These are phyloP conservation scores for Dromas ardeola DNA, from an alignment of 2,113 vertebrate genomes.

Conservation along the genomic window DNA sequence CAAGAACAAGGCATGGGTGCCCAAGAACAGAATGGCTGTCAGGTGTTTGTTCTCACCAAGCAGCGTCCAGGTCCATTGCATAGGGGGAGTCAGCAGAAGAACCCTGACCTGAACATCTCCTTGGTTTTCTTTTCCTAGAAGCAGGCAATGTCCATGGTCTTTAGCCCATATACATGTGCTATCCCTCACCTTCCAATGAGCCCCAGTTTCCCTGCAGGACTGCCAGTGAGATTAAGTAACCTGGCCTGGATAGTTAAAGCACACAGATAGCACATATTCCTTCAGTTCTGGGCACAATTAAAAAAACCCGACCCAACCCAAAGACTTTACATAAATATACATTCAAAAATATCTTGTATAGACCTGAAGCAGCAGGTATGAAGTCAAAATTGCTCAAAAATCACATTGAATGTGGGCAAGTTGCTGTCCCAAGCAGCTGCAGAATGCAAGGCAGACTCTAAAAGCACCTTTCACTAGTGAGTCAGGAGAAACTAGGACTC, in stretches of 20 bases:
- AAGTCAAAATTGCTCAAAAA: neutral
- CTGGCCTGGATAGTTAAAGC: neutral
- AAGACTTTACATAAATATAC: neutral
- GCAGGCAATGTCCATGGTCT: neutral
- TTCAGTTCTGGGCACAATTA: neutral
- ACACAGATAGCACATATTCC: neutral
- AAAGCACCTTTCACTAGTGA: neutral
- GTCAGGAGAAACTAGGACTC: neutral
- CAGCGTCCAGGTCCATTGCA: too few species aligned
- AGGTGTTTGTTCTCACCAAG: rapidly evolving
- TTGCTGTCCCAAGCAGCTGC: neutral
- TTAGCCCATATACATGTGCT: neutral
- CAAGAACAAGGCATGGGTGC: rapidly evolving
- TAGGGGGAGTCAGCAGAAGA: neutral
- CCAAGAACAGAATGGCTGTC: neutral
- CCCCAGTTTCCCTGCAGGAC: neutral
- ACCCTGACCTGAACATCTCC: neutral
- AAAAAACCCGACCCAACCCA: neutral
- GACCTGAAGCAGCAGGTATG: neutral
- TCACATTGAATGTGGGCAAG: neutral
- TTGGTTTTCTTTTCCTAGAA: neutral
- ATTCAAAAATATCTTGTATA: neutral
- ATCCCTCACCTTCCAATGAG: neutral
- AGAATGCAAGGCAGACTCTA: neutral
- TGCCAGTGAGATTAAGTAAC: neutral